Percentiles rank a stretch among this genome's conserved stretches.
Conservation (phyloP, 2,113 vertebrate species). For the Anthoscopus minutus region DNA sequence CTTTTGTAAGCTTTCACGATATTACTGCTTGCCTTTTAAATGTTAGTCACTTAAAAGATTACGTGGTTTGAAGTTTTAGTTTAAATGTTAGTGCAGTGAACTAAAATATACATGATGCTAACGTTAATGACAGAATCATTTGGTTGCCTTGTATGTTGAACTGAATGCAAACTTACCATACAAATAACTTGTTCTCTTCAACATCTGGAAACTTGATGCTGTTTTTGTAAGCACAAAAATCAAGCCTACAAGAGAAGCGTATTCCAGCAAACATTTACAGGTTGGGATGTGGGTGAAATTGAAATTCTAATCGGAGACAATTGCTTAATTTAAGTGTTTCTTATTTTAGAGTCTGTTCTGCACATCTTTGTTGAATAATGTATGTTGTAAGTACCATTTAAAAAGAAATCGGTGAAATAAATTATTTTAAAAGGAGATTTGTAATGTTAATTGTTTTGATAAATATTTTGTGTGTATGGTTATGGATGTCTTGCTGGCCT, state of each 20-base stretch:
- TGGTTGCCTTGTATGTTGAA: conserved; percentile 76
- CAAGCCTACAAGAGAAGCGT: conserved; percentile 49
- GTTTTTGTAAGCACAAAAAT: conserved; percentile 76
- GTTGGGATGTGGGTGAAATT: conserved; percentile 35
- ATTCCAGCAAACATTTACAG: conserved; percentile 63
- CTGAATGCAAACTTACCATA: conserved; percentile 66
- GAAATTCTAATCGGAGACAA: conserved; percentile 51
- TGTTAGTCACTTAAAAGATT: conserved; percentile 78
- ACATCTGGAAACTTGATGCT: conserved; percentile 57
- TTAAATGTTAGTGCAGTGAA: conserved; percentile 77
- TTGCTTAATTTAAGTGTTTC: conserved; percentile 73
- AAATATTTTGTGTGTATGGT: conserved; percentile 47
- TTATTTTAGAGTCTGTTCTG: conserved; percentile 72
- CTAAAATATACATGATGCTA: conserved; percentile 72
- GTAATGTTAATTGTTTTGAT: conserved; percentile 61
- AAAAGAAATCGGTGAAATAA: conserved; percentile 73
- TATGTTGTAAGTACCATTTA: conserved; percentile 73
- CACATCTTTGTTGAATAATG: conserved; percentile 74
- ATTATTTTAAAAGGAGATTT: conserved; percentile 80
- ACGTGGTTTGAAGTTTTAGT: conserved; percentile 78
- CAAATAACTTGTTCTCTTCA: conserved; percentile 51
- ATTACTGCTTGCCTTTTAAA: conserved; percentile 81
- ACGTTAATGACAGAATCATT: conserved; percentile 67
- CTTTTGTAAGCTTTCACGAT: conserved; percentile 69
- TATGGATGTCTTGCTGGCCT: conserved; percentile 46